phyloP scores from a whole-genome alignment of 2,888 invertebrate genomes.

The Tiliacea aurago region DNA sequence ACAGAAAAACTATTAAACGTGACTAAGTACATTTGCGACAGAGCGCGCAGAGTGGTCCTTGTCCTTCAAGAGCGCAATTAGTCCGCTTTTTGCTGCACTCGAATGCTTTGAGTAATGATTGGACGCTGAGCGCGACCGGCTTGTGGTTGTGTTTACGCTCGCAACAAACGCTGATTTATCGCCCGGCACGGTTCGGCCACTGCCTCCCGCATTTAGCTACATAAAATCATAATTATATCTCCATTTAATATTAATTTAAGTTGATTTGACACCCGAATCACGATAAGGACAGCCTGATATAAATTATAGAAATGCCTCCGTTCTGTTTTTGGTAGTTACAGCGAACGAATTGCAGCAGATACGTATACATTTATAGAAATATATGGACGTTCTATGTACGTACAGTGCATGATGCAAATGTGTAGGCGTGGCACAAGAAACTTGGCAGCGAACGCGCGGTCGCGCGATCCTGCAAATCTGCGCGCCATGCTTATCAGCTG shows the following conservation, averaged over 20 bases:
- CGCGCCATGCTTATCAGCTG: slow-evolving; percentile 85
- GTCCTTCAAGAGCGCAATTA: slow-evolving; percentile 89
- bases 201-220: slow-evolving; percentile 72
- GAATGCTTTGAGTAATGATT: slow-evolving; percentile 88
- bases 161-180: slow-evolving; percentile 87
- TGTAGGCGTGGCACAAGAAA: slow-evolving; percentile 84
- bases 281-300: slow-evolving; percentile 57
- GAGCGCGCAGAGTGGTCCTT: slow-evolving; percentile 83
- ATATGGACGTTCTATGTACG: slow-evolving; percentile 71
- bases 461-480: slow-evolving; percentile 86
- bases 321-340: slow-evolving; percentile 41
- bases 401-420: slow-evolving; percentile 84
- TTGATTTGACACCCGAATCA: slow-evolving; percentile 66
- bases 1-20: slow-evolving; percentile 87
- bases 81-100: slow-evolving; percentile 87
- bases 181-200: slow-evolving; percentile 66
- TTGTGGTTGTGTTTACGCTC: slow-evolving; percentile 86
- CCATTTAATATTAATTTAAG: slow-evolving; percentile 69
- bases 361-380: slow-evolving; percentile 22
- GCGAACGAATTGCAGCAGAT: slow-evolving; percentile 41
- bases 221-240: slow-evolving; percentile 74
- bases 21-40: slow-evolving; percentile 88
- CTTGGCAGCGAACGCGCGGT: slow-evolving; percentile 83
- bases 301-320: slow-evolving; percentile 45
- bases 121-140: slow-evolving; percentile 76